Percentiles rank a stretch among this genome's conserved stretches.
Evolutionary conservation across 2,888 invertebrate genomes (phyloP).

Genomic region (Malachius bipustulatus): DNA sequence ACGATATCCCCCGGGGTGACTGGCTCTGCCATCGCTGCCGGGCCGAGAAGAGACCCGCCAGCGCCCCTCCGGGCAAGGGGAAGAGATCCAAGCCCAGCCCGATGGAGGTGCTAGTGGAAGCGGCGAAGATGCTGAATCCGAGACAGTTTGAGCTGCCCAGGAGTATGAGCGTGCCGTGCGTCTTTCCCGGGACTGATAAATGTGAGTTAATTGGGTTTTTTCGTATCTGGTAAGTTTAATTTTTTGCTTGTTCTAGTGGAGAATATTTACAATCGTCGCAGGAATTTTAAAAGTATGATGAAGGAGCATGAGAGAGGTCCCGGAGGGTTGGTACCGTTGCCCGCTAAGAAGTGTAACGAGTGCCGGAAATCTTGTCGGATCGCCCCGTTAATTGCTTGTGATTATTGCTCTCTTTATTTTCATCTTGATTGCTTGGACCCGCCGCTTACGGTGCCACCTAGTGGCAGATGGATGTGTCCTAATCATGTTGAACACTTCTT

Average conservation of each 20-base stretch:
- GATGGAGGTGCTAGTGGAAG: conserved; percentile 67
- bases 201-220: conserved; percentile 35
- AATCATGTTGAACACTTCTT: conserved; percentile 87
- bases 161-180: conserved; percentile 62
- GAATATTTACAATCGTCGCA: conserved; percentile 26
- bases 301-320: conserved; percentile 25
- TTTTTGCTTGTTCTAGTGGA: conserved; percentile 7
- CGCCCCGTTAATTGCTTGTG: conserved; percentile 81
- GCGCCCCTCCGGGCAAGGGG: conserved; percentile 24
- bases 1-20: conserved; percentile 80
- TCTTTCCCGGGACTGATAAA: conserved; percentile 76
- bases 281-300: conserved; percentile 12
- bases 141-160: conserved; percentile 79
- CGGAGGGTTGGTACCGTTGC: conserved; percentile 62
- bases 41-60: conserved; percentile 28
- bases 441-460: conserved; percentile 77
- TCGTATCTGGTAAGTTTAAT: conserved; percentile 7
- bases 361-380: conserved; percentile 74
- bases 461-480: conserved; percentile 95
- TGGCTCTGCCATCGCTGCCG: conserved; percentile 83
- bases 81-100: conserved; percentile 47
- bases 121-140: conserved; percentile 78
- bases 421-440: conserved; percentile 93
- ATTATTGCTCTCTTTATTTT: conserved; percentile 81
- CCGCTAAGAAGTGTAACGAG: conserved; percentile 73